Evolutionary conservation across 2,888 invertebrate genomes (phyloP).

Genomic region (Clunio marinus): DNA sequence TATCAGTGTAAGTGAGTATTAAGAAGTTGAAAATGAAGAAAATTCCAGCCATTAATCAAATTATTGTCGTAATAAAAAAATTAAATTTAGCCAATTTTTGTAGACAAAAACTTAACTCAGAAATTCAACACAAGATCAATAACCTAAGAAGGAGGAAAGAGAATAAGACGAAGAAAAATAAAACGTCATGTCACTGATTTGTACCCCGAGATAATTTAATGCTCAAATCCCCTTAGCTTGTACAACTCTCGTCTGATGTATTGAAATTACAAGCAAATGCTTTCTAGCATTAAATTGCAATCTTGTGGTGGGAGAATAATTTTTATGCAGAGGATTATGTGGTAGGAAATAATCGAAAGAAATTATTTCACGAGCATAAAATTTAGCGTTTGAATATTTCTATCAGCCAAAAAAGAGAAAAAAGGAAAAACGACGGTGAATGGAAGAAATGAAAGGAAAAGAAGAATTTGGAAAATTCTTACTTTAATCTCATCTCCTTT

Average conservation of each 20-base stretch:
- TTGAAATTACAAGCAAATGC: not conserved
- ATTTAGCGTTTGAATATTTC: slow-evolving; percentile 35
- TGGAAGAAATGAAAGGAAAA: too few species aligned
- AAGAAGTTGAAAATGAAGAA: too few species aligned
- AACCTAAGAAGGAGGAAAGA: too few species aligned
- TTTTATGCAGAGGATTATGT: not conserved
- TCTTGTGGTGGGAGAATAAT: slow-evolving; percentile 7
- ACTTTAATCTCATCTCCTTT: slow-evolving; percentile 1
- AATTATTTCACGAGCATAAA: slow-evolving; percentile 34
- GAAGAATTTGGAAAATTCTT: not conserved
- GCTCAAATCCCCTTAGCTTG: slow-evolving; percentile 6
- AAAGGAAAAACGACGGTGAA: too few species aligned
- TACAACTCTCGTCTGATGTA: not conserved
- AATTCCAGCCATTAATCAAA: too few species aligned
- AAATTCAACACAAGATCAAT: too few species aligned
- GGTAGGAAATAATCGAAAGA: slow-evolving; percentile 8
- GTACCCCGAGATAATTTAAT: not conserved
- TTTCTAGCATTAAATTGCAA: slow-evolving; percentile 21
- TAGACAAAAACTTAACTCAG: too few species aligned
- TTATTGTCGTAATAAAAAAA: too few species aligned
- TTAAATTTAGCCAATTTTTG: too few species aligned
- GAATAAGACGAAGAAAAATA: too few species aligned
- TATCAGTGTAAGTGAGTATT: too few species aligned
- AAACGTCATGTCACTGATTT: not conserved
- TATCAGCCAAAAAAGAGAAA: not conserved